A percentile compares a stretch with the other conserved stretches of the same genome.
phyloP scores from a whole-genome alignment of 2,797 vertebrate species.

The Scleropages formosus region DNA sequence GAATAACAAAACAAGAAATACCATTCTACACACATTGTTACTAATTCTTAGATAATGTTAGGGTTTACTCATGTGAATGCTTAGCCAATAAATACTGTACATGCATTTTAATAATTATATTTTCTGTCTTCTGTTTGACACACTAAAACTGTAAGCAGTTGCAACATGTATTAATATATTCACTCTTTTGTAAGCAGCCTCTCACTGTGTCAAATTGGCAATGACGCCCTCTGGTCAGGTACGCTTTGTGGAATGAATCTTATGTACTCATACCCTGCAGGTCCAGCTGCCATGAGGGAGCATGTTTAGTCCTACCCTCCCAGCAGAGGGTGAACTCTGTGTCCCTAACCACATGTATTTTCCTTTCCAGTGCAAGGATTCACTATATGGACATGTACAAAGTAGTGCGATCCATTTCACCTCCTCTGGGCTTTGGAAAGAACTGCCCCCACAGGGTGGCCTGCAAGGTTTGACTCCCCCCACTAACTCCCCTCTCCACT shows the following conservation, averaged over 20 bases:
- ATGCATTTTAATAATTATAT: background rate
- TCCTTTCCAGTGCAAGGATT: constrained; percentile 95
- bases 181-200: background rate
- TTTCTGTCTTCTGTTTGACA: background rate
- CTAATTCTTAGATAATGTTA: background rate
- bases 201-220: constrained; percentile 1
- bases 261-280: constrained; percentile 2
- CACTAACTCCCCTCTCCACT: constrained; percentile 47
- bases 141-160: background rate
- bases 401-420: constrained; percentile 98
- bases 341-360: constrained; percentile 75
- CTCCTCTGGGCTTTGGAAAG: constrained; percentile 99
- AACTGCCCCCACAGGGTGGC: constrained; percentile 99
- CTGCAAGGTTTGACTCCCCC: constrained; percentile 97
- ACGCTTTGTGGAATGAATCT: background rate
- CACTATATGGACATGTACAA: constrained; percentile 99
- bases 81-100: background rate
- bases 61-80: background rate
- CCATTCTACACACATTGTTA: too few species aligned
- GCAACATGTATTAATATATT: too few species aligned
- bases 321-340: constrained; percentile 26
- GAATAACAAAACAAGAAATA: too few species aligned
- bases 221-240: background rate
- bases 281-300: constrained; percentile 39
- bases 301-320: background rate